These are phyloP conservation scores for Phaetusa simplex DNA, from an alignment of 2,113 vertebrate genomes.

Conservation along the genomic window DNA sequence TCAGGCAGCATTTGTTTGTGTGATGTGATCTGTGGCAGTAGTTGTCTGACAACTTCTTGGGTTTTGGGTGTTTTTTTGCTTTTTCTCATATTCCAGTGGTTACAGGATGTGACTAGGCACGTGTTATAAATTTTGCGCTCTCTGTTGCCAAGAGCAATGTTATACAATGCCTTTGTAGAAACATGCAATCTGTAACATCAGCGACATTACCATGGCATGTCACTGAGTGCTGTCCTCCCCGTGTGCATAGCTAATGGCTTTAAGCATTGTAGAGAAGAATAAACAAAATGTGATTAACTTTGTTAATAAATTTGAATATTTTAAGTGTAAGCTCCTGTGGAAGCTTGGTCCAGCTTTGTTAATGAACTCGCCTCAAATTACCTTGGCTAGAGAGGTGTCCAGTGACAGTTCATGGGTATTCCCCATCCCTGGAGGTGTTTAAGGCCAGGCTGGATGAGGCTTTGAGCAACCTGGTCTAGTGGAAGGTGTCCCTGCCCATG, in stretches of 20 bases:
- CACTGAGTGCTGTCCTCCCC: neutral
- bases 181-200: neutral
- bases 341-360: neutral
- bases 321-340: neutral
- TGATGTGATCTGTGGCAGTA: constrained; percentile 27
- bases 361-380: neutral
- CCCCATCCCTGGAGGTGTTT: neutral
- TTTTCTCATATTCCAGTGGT: neutral
- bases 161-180: neutral
- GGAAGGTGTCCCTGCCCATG: neutral
- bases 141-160: neutral
- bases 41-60: neutral
- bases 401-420: neutral
- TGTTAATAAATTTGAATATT: neutral
- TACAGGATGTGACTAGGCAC: constrained; percentile 30
- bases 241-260: neutral
- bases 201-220: neutral
- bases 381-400: neutral
- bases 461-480: neutral
- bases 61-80: neutral
- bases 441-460: neutral
- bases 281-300: neutral
- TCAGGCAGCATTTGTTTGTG: neutral
- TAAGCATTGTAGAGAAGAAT: neutral
- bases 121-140: neutral